These are phyloP conservation scores for Nanorana parkeri DNA, from an alignment of 2,113 vertebrate genomes.

Conservation along the genomic window DNA sequence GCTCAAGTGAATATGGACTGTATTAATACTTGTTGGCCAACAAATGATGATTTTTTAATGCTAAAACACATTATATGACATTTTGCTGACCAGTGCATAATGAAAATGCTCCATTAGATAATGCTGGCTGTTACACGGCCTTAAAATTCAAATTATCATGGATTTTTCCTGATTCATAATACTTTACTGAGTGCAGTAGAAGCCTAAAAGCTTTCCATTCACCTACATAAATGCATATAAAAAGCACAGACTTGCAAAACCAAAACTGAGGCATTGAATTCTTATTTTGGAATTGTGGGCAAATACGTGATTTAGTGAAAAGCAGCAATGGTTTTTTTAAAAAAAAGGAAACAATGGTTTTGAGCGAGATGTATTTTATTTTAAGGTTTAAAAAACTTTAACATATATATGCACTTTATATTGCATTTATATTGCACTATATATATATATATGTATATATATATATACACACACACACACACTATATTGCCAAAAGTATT, in stretches of 20 bases:
- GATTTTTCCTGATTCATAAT: background rate
- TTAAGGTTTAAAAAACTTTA: too few relatives aligned
- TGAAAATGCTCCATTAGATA: constrained; percentile 39
- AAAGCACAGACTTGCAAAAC: constrained; percentile 4
- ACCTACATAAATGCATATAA: background rate
- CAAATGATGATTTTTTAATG: constrained; percentile 15
- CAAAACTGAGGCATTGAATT: background rate
- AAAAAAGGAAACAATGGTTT: too few relatives aligned
- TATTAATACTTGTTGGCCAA: constrained; percentile 3
- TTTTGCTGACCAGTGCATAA: constrained; percentile 15
- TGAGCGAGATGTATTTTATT: too few relatives aligned
- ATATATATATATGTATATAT: too few relatives aligned
- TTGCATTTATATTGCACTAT: too few relatives aligned
- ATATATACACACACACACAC: too few relatives aligned
- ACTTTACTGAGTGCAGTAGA: background rate
- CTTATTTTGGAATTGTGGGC: background rate
- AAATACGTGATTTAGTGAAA: too few relatives aligned
- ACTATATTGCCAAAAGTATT: too few relatives aligned
- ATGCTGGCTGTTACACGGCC: constrained; percentile 21
- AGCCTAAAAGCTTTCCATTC: constrained; percentile 12
- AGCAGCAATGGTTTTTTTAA: too few relatives aligned
- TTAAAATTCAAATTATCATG: constrained; percentile 26
- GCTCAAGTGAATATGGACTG: background rate
- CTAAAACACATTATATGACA: constrained; percentile 15
- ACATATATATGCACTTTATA: too few relatives aligned